Percentiles rank a stretch among this genome's conserved stretches.
phyloP scores from a whole-genome alignment of 2,113 vertebrate genomes.

The Canis aureus region DNA sequence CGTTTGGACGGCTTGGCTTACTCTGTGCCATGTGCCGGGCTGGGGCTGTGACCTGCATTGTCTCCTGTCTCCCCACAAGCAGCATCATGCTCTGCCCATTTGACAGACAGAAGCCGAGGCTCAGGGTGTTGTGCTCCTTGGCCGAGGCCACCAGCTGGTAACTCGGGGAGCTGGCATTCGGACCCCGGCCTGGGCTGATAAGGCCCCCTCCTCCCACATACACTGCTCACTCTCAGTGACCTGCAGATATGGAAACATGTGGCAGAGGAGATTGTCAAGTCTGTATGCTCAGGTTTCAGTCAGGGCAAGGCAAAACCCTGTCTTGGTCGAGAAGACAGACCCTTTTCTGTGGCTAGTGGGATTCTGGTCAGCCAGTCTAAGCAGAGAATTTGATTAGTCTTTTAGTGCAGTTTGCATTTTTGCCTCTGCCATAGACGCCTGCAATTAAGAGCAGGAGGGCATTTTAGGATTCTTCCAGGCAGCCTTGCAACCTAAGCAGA shows the following conservation, averaged over 20 bases:
- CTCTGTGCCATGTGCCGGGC: not conserved
- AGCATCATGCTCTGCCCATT: not conserved
- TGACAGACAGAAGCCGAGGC: not conserved
- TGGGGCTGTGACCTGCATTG: fast-evolving
- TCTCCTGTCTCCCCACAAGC: not conserved
- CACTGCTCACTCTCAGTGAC: not conserved
- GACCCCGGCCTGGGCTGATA: no score
- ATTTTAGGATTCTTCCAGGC: not conserved
- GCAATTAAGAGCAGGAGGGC: not conserved
- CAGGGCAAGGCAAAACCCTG: not conserved
- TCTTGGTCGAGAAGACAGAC: not conserved
- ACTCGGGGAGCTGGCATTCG: no score
- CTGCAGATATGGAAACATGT: not conserved
- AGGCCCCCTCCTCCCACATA: not conserved
- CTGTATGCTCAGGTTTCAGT: not conserved
- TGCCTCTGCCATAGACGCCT: not conserved
- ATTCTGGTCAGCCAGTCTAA: slow-evolving; percentile 19
- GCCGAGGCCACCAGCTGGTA: not conserved
- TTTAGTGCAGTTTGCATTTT: slow-evolving; percentile 55
- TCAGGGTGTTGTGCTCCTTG: not conserved
- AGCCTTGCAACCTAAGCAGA: not conserved
- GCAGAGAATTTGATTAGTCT: slow-evolving; percentile 41
- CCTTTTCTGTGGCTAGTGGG: not conserved
- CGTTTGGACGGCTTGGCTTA: not conserved
- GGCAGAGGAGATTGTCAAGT: not conserved